A percentile compares a stretch with the other conserved stretches of the same genome.
Evolutionary conservation across 2,888 invertebrate genomes (phyloP).

Genomic region (Prosopocoilus inquinatus): DNA sequence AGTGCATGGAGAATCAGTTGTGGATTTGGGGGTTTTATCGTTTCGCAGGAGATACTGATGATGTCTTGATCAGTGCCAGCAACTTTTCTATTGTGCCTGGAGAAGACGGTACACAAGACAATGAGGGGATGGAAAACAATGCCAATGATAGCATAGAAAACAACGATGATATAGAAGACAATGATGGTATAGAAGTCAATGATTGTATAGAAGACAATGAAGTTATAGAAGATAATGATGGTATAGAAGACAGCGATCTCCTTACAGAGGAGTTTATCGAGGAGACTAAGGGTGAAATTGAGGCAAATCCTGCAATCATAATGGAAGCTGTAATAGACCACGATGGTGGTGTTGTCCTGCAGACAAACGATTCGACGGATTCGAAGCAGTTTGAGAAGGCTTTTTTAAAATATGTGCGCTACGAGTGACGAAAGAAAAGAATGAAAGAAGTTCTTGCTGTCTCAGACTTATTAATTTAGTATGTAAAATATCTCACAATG

Average conservation of each 20-base stretch:
- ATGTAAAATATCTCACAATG: too few species aligned
- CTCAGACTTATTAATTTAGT: too few species aligned
- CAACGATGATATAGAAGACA: constrained; percentile 37
- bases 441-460: too few species aligned
- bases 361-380: constrained; percentile 19
- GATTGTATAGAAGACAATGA: constrained; percentile 29
- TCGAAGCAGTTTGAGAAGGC: constrained; percentile 26
- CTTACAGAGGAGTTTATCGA: constrained; percentile 11
- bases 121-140: constrained; percentile 43
- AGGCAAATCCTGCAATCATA: constrained; percentile 28
- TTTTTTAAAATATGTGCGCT: constrained; percentile 29
- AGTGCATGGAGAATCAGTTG: constrained; percentile 48
- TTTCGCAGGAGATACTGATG: constrained; percentile 36
- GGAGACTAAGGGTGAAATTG: background rate
- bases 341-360: constrained; percentile 34
- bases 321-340: constrained; percentile 41
- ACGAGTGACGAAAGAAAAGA: constrained; percentile 3
- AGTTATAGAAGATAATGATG: constrained; percentile 20
- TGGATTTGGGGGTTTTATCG: constrained; percentile 50
- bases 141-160: constrained; percentile 44
- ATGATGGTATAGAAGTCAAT: constrained; percentile 22
- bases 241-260: constrained; percentile 17
- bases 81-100: constrained; percentile 34
- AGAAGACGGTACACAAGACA: constrained; percentile 19
- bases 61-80: constrained; percentile 41